These are phyloP conservation scores for Spinibarbus caldwelli DNA, from an alignment of 2,797 vertebrate species.

Conservation along the genomic window DNA sequence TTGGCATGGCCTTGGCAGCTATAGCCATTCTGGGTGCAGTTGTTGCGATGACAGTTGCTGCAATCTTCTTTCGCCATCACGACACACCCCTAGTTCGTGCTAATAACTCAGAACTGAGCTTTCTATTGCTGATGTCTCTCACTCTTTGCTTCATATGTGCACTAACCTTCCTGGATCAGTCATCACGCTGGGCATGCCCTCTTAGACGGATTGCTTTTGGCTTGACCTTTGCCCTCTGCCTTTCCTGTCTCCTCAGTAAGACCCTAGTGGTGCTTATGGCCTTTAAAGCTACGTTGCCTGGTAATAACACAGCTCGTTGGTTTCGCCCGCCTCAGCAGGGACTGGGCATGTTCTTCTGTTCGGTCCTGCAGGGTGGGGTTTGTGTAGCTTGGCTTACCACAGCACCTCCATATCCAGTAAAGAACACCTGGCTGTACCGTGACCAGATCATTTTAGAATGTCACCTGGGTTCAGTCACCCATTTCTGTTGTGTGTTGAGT, in stretches of 20 bases:
- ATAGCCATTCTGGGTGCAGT: constrained; percentile 59
- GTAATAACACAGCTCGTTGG: constrained; percentile 60
- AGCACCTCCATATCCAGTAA: constrained; percentile 64
- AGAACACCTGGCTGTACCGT: constrained; percentile 65
- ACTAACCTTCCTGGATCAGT: constrained; percentile 64
- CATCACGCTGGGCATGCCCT: constrained; percentile 61
- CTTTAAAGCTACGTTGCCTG: constrained; percentile 66
- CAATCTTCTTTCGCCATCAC: constrained; percentile 58
- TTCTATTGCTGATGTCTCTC: constrained; percentile 63
- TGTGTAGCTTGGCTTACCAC: constrained; percentile 62
- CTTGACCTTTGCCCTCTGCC: constrained; percentile 65
- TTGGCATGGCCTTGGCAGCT: constrained; percentile 62
- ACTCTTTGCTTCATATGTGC: constrained; percentile 65
- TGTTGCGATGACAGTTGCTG: constrained; percentile 49
- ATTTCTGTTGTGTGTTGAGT: constrained; percentile 77
- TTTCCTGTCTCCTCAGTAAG: constrained; percentile 67
- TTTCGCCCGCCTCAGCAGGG: constrained; percentile 67
- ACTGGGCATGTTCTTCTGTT: constrained; percentile 63
- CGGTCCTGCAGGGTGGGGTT: constrained; percentile 58
- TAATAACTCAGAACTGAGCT: constrained; percentile 69
- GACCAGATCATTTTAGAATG: constrained; percentile 77
- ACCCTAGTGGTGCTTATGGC: constrained; percentile 70
- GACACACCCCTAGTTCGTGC: constrained; percentile 65
- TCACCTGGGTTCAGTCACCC: constrained; percentile 72
- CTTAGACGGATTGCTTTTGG: constrained; percentile 64